Percentiles rank a stretch among this genome's conserved stretches.
Conservation (phyloP, 2,888 invertebrate genomes). For the Thymelicus acteon region DNA sequence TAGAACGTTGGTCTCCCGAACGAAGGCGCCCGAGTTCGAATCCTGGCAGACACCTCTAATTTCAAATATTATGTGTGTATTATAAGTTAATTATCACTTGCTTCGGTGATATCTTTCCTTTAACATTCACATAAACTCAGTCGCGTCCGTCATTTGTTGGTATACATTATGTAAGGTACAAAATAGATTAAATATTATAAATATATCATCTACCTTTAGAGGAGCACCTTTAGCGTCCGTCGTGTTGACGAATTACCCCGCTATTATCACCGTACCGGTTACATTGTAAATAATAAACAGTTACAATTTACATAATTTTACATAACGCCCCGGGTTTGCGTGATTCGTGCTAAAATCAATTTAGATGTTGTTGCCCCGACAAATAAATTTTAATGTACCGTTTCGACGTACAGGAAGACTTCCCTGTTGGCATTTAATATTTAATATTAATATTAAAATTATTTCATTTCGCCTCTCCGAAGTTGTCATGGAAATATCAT, state of each 20-base stretch:
- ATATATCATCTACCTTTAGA: neutral
- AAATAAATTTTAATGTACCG: slow-evolving; percentile 29
- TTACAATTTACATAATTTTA: slow-evolving; percentile 32
- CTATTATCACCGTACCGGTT: slow-evolving; percentile 23
- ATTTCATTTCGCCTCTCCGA: neutral
- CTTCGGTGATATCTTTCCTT: no score
- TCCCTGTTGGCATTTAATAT: slow-evolving; percentile 7
- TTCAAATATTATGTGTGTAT: no score
- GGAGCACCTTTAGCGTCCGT: slow-evolving; percentile 2
- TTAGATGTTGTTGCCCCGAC: slow-evolving; percentile 24
- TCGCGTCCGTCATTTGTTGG: no score
- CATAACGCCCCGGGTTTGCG: slow-evolving; percentile 30
- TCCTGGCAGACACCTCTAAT: no score
- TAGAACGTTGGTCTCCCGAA: no score
- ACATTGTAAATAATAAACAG: slow-evolving; percentile 32
- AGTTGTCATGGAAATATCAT: no score
- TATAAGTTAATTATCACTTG: no score
- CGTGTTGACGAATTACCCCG: slow-evolving; percentile 32
- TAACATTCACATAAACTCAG: no score
- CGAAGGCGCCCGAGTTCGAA: no score
- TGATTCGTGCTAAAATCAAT: slow-evolving; percentile 34
- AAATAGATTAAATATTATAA: no score
- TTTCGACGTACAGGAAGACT: neutral
- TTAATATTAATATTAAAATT: neutral
- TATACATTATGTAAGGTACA: no score